phyloP scores from a whole-genome alignment of 2,888 invertebrate species.

The Achlya flavicornis region DNA sequence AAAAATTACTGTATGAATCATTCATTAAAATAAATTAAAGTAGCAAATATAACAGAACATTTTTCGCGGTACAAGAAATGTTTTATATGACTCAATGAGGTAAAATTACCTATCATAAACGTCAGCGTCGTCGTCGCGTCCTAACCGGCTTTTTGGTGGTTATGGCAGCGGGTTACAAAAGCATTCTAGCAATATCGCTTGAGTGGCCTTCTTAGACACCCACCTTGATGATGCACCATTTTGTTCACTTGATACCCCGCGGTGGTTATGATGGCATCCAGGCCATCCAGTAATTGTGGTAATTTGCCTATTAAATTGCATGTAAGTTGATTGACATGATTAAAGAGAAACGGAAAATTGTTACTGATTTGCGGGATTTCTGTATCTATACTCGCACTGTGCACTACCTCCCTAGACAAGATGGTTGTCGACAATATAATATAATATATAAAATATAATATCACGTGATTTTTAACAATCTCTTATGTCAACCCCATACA shows the following conservation, averaged over 20 bases:
- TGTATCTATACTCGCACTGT: no score
- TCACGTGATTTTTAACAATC: no score
- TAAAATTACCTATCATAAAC: constrained; percentile 5
- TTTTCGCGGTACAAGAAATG: no score
- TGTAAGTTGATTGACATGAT: neutral
- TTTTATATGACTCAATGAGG: neutral
- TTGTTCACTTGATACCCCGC: neutral
- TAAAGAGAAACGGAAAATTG: no score
- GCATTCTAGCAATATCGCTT: no score
- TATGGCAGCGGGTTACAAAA: neutral
- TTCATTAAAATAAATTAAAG: neutral
- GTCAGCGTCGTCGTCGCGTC: neutral
- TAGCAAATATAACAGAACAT: neutral
- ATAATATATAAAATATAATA: no score
- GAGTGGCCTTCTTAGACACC: no score
- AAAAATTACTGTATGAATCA: no score
- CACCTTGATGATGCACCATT: neutral
- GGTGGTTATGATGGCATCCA: neutral
- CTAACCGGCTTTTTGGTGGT: neutral
- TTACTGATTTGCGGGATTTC: no score
- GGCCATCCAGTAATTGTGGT: constrained; percentile 8
- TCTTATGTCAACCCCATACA: no score
- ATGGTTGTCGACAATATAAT: no score
- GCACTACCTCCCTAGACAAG: no score
- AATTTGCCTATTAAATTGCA: neutral